These are phyloP conservation scores for Quadroppia sp. DNA, from an alignment of 2,888 invertebrate genomes.

Conservation along the genomic window DNA sequence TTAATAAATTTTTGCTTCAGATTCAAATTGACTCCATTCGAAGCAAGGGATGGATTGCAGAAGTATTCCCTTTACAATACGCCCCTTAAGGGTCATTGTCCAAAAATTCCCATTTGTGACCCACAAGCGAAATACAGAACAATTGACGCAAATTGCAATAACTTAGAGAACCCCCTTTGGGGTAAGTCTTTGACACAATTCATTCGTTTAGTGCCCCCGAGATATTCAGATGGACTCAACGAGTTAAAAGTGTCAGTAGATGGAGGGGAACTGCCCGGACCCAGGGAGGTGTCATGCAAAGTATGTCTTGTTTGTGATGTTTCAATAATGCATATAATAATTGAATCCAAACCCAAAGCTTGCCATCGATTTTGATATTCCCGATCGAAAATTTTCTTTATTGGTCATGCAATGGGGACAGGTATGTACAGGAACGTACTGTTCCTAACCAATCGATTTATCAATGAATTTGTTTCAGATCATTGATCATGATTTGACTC, in stretches of 20 bases:
- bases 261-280: constrained; percentile 68
- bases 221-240: constrained; percentile 69
- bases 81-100: constrained; percentile 53
- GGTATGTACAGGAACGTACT: neutral
- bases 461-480: constrained; percentile 57
- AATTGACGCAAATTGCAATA: constrained; percentile 85
- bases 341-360: constrained; percentile 51
- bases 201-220: constrained; percentile 71
- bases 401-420: constrained; percentile 93
- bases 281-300: constrained; percentile 75
- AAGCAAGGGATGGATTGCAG: constrained; percentile 43
- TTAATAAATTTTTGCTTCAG: constrained; percentile 3
- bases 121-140: constrained; percentile 63
- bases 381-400: constrained; percentile 67
- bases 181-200: constrained; percentile 77
- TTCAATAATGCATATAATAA: neutral
- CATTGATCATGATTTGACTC: constrained; percentile 87
- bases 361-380: constrained; percentile 56
- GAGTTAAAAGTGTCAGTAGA: constrained; percentile 29
- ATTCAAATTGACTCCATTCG: constrained; percentile 36
- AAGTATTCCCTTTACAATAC: constrained; percentile 51
- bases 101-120: constrained; percentile 55
- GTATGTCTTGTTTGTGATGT: constrained; percentile 50
- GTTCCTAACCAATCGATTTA: neutral
- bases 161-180: constrained; percentile 68